Evolutionary conservation across 2,113 vertebrate genomes (phyloP).

Genomic region (Colistium nudipinnis): DNA sequence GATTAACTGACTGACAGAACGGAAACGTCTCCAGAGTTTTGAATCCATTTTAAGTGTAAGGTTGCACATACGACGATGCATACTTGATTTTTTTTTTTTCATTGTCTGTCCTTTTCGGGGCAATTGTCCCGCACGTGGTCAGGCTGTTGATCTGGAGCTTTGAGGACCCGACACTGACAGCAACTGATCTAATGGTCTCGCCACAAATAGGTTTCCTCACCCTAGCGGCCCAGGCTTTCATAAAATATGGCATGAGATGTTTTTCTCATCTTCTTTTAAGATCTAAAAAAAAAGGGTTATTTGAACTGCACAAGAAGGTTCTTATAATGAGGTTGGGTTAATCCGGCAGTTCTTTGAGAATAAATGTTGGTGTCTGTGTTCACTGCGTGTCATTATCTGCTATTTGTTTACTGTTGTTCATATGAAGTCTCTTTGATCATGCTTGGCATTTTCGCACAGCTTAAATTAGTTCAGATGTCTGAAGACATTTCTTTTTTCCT

Average conservation of each 20-base stretch:
- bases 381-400: slow-evolving; percentile 1
- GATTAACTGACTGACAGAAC: slow-evolving; percentile 6
- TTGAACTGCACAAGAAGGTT: slow-evolving; percentile 1
- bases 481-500: slow-evolving; percentile 1
- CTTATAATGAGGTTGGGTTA: slow-evolving; percentile 23
- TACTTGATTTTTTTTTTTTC: no score
- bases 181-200: slow-evolving; percentile 21
- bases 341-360: slow-evolving; percentile 14
- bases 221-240: slow-evolving; percentile 5
- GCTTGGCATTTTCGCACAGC: slow-evolving; percentile 9
- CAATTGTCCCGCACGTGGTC: no score
- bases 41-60: no score
- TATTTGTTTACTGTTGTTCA: slow-evolving; percentile 15
- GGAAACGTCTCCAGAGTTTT: no score
- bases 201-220: slow-evolving; percentile 5
- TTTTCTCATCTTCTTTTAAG: not conserved
- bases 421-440: slow-evolving; percentile 43
- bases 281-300: not conserved
- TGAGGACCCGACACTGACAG: slow-evolving; percentile 28
- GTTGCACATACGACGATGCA: no score
- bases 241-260: not conserved
- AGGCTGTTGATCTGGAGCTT: slow-evolving; percentile 29
- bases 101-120: no score
- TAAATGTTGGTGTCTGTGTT: slow-evolving; percentile 10
- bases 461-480: slow-evolving; percentile 22